Percentiles rank a stretch among this genome's conserved stretches.
These are phyloP conservation scores for Hozukius guyotensis DNA, from an alignment of 2,797 vertebrate genomes.

Conservation along the genomic window DNA sequence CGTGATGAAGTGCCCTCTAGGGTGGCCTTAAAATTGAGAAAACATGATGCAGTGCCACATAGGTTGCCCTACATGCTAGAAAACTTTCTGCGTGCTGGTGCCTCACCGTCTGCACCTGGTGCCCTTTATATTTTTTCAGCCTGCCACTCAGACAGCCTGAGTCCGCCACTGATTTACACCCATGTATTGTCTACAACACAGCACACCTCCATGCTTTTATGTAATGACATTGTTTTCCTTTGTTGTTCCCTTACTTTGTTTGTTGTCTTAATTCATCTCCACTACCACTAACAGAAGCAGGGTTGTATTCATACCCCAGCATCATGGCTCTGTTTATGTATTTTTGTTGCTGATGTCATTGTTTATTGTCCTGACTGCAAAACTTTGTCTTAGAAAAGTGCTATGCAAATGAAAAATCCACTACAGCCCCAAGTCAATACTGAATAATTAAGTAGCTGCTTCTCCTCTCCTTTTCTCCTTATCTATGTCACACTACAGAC, in stretches of 20 bases:
- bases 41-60: too few relatives aligned
- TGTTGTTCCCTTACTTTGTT: neutral
- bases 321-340: neutral
- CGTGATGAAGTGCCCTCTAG: too few relatives aligned
- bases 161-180: too few relatives aligned
- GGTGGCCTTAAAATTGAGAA: too few relatives aligned
- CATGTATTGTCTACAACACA: neutral
- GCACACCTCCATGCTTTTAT: neutral
- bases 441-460: slow-evolving; percentile 22
- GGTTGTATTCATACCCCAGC: neutral
- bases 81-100: too few relatives aligned
- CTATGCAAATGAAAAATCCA: slow-evolving; percentile 6
- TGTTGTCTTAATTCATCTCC: neutral
- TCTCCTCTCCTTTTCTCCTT: neutral
- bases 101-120: too few relatives aligned
- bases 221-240: neutral
- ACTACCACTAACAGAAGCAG: neutral
- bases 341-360: neutral
- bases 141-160: too few relatives aligned
- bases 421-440: neutral
- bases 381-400: neutral
- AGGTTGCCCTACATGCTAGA: too few relatives aligned
- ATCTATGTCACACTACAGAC: slow-evolving; percentile 73
- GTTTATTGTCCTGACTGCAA: neutral
- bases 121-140: too few relatives aligned